phyloP scores from a whole-genome alignment of 2,888 invertebrate genomes.

The Drosophila ustulata region DNA sequence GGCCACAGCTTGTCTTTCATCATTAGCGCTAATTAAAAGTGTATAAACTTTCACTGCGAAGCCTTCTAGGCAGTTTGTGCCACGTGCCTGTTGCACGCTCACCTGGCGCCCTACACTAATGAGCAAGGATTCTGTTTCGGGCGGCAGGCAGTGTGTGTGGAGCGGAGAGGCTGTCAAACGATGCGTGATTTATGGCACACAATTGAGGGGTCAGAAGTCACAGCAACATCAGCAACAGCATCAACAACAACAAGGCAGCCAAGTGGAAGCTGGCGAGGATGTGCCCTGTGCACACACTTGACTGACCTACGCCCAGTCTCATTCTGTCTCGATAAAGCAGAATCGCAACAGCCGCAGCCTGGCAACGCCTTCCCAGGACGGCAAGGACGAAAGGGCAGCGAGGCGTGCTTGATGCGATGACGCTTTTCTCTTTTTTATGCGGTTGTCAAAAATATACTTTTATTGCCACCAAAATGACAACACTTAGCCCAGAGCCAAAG shows the following conservation, averaged over 20 bases:
- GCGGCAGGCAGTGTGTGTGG: too few species aligned
- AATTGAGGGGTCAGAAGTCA: constrained; percentile 60
- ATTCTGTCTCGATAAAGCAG: background rate
- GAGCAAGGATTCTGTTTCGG: constrained; percentile 37
- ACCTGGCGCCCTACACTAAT: constrained; percentile 64
- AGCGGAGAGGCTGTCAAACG: constrained; percentile 51
- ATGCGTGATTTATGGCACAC: constrained; percentile 71
- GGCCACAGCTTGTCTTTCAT: constrained; percentile 59
- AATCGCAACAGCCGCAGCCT: constrained; percentile 75
- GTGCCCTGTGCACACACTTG: constrained; percentile 51
- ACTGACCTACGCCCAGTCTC: constrained; percentile 46
- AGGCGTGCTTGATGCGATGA: constrained; percentile 60
- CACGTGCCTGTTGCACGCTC: constrained; percentile 66
- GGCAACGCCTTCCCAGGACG: constrained; percentile 64
- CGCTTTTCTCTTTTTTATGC: constrained; percentile 51
- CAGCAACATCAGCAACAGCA: constrained; percentile 35
- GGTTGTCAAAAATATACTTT: constrained; percentile 79
- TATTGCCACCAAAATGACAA: constrained; percentile 81
- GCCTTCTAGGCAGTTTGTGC: constrained; percentile 49
- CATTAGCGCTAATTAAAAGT: constrained; percentile 79
- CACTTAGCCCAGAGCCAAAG: constrained; percentile 54
- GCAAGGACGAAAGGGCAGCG: constrained; percentile 36
- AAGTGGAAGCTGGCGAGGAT: constrained; percentile 61
- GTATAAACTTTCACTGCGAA: constrained; percentile 76
- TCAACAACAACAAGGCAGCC: constrained; percentile 48